Percentiles rank a stretch among this genome's conserved stretches.
These are phyloP conservation scores for Myrmophylax atrothorax DNA, from an alignment of 2,113 vertebrate species.

Conservation along the genomic window DNA sequence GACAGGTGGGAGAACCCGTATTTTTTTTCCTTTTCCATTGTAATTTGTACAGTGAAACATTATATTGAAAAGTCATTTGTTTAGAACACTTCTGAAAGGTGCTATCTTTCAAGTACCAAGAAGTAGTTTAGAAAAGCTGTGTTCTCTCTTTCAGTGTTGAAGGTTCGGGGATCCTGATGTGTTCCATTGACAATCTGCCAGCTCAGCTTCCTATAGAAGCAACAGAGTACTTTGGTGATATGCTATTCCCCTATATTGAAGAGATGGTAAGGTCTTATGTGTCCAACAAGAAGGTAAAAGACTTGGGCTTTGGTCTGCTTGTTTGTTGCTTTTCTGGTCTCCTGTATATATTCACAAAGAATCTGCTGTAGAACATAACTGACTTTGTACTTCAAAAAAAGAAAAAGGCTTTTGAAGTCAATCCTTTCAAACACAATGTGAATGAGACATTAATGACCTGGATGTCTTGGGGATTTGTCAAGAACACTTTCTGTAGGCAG, in stretches of 20 bases:
- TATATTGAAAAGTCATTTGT: not conserved
- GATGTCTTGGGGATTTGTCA: not conserved
- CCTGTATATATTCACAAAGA: constrained; percentile 9
- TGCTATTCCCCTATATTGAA: constrained; percentile 93
- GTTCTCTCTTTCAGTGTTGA: constrained; percentile 83
- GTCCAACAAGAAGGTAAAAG: not conserved
- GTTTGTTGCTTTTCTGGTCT: constrained; percentile 59
- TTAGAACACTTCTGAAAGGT: not conserved
- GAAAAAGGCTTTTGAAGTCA: not conserved
- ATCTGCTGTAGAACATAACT: constrained; percentile 74
- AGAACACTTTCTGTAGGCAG: not conserved
- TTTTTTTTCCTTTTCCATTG: not conserved
- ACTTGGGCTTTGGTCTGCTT: not conserved
- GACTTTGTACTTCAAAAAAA: not conserved
- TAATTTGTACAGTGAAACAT: not conserved
- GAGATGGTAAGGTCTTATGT: constrained; percentile 88
- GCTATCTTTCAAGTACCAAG: not conserved
- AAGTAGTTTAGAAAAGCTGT: not conserved
- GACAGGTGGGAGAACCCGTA: constrained; percentile 83
- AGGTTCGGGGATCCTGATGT: constrained; percentile 96
- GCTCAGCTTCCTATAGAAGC: constrained; percentile 97
- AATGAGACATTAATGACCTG: not conserved
- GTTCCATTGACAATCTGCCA: constrained; percentile 96
- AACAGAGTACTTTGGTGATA: constrained; percentile 96
- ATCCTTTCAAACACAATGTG: not conserved